phyloP scores from a whole-genome alignment of 2,113 vertebrate genomes.

The Empidonax alnorum region DNA sequence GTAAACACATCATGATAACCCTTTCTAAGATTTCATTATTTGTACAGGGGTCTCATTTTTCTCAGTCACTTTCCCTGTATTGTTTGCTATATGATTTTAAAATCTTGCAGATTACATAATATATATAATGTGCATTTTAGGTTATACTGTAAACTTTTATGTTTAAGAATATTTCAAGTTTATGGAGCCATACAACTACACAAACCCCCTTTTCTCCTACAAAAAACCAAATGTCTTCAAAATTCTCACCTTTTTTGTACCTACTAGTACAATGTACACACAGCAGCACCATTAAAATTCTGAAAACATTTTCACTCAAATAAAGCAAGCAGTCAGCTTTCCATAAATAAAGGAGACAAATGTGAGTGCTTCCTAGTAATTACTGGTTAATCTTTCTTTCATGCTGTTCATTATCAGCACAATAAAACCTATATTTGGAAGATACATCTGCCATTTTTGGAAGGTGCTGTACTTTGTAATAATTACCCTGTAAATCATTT shows the following conservation, averaged over 20 bases:
- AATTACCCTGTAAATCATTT: not conserved
- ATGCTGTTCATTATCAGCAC: not conserved
- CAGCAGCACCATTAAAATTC: not conserved
- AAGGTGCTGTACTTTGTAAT: not conserved
- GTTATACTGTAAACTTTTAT: not conserved
- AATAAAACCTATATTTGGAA: constrained; percentile 11
- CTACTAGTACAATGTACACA: not conserved
- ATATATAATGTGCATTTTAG: not conserved
- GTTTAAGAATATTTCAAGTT: not conserved
- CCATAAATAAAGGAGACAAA: not conserved
- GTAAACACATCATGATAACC: not conserved
- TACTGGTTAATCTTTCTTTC: not conserved
- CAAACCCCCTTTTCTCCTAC: not conserved
- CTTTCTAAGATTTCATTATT: not conserved
- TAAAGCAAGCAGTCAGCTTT: not conserved
- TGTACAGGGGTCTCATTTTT: not conserved
- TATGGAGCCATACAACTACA: not conserved
- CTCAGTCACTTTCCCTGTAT: not conserved
- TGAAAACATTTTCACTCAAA: not conserved
- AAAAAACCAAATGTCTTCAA: not conserved
- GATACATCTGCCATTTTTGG: constrained; percentile 10
- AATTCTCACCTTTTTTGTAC: not conserved
- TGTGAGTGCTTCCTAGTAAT: not conserved
- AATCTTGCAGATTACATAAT: not conserved
- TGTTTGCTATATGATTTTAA: not conserved